Conservation (phyloP, 2,797 vertebrate species). For the Discoglossus pictus region DNA sequence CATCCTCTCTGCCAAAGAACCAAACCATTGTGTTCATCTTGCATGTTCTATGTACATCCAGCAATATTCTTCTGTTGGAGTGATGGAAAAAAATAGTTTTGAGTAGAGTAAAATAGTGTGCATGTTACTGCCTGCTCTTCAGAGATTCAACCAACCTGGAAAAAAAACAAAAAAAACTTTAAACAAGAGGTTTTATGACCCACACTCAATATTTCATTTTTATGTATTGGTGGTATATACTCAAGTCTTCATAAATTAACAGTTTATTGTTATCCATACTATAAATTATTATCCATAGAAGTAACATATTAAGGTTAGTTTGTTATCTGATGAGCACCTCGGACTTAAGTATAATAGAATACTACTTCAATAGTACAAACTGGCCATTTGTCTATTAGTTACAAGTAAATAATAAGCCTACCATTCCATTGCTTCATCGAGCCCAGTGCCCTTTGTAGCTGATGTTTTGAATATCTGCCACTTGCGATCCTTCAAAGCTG, state of each 20-base stretch:
- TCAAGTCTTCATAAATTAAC: no score
- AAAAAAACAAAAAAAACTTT: constrained; percentile 32
- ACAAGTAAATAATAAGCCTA: constrained; percentile 60
- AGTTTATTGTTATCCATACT: no score
- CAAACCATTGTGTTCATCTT: not conserved
- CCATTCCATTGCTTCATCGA: constrained; percentile 98
- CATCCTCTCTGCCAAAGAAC: constrained; percentile 10
- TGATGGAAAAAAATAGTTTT: constrained; percentile 42
- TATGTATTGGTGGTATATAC: no score
- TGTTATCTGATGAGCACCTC: no score
- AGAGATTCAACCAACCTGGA: constrained; percentile 90
- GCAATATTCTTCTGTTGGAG: constrained; percentile 11
- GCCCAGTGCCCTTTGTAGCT: constrained; percentile 91
- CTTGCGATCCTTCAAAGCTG: constrained; percentile 93
- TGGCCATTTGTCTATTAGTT: no score
- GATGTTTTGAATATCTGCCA: constrained; percentile 99
- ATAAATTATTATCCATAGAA: no score
- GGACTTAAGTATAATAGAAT: no score
- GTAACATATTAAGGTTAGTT: no score
- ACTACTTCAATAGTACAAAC: no score
- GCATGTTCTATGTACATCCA: constrained; percentile 30
- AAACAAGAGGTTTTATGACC: no score
- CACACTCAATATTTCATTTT: no score
- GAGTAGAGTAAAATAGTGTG: not conserved
- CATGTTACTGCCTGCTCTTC: constrained; percentile 90